Evolutionary conservation across 2,113 vertebrate genomes (phyloP).

Genomic region (Ageneiosus marmoratus): DNA sequence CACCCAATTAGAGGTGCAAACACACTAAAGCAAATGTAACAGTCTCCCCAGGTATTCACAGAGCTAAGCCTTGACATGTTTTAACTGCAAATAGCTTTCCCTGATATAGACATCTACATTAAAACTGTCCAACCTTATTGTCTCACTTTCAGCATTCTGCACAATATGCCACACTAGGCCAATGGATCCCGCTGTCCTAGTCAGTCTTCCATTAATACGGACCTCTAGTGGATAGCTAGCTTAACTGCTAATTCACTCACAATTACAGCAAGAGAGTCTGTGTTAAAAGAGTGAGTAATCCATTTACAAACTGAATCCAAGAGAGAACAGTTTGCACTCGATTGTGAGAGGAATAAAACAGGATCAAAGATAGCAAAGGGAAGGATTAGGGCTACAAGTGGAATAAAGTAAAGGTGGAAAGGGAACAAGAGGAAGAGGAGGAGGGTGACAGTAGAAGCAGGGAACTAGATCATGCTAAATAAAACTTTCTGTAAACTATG

Average conservation of each 20-base stretch:
- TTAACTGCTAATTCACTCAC: constrained; percentile 5
- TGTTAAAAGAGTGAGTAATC: constrained; percentile 15
- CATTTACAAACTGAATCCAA: constrained; percentile 21
- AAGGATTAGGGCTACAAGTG: constrained; percentile 24
- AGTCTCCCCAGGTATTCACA: background rate
- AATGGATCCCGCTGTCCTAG: background rate
- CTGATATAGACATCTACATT: constrained; percentile 21
- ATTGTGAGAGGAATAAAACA: constrained; percentile 25
- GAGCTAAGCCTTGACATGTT: background rate
- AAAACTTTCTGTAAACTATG: constrained; percentile 6
- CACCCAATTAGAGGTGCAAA: background rate
- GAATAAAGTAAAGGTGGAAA: background rate
- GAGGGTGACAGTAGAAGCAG: background rate
- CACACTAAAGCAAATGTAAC: background rate
- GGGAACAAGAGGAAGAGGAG: background rate
- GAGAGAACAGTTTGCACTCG: constrained; percentile 1
- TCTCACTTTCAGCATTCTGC: background rate
- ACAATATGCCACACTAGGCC: background rate
- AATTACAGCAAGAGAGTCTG: background rate
- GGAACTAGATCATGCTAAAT: constrained; percentile 35
- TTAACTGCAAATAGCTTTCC: background rate
- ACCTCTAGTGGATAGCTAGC: background rate
- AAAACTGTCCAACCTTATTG: constrained; percentile 1
- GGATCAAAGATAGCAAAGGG: constrained; percentile 20
- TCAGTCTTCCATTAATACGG: background rate